These are phyloP conservation scores for Cryptoblepharus egeriae DNA, from an alignment of 2,797 vertebrate species.

Conservation along the genomic window DNA sequence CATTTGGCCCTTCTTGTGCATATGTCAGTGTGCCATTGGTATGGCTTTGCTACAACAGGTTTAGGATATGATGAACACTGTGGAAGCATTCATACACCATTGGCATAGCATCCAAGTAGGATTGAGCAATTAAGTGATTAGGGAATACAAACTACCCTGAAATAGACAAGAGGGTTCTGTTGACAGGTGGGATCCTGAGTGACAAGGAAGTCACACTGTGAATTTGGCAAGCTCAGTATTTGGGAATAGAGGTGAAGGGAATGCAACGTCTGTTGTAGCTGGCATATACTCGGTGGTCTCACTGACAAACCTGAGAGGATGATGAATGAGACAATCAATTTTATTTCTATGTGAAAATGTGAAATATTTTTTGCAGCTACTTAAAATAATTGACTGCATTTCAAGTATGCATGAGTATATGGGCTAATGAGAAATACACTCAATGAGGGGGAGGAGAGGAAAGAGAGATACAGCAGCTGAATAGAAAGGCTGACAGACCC, in stretches of 20 bases:
- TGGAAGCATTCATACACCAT: too few species aligned
- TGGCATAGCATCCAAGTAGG: too few species aligned
- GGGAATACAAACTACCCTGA: not conserved
- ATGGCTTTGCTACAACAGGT: too few species aligned
- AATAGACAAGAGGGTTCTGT: not conserved
- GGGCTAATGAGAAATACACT: conserved; percentile 56
- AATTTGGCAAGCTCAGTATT: conserved; percentile 10
- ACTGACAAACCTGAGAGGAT: conserved; percentile 22
- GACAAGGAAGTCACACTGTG: conserved; percentile 2
- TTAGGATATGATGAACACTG: too few species aligned
- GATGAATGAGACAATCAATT: conserved; percentile 35
- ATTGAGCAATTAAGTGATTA: not conserved
- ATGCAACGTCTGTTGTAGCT: not conserved
- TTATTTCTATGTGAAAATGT: conserved; percentile 41
- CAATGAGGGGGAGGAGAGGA: too few species aligned
- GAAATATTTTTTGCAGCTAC: conserved; percentile 25
- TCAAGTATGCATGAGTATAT: conserved; percentile 8
- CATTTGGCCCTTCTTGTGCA: too few species aligned
- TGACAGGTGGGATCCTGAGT: not conserved
- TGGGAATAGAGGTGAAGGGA: not conserved
- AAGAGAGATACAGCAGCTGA: conserved; percentile 33
- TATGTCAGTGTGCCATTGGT: too few species aligned
- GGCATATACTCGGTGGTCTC: not conserved
- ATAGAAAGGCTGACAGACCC: conserved; percentile 46
- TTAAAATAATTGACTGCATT: conserved; percentile 49